Percentiles rank a stretch among this genome's conserved stretches.
These are phyloP conservation scores for Scomber colias DNA, from an alignment of 2,113 vertebrate genomes.

Conservation along the genomic window DNA sequence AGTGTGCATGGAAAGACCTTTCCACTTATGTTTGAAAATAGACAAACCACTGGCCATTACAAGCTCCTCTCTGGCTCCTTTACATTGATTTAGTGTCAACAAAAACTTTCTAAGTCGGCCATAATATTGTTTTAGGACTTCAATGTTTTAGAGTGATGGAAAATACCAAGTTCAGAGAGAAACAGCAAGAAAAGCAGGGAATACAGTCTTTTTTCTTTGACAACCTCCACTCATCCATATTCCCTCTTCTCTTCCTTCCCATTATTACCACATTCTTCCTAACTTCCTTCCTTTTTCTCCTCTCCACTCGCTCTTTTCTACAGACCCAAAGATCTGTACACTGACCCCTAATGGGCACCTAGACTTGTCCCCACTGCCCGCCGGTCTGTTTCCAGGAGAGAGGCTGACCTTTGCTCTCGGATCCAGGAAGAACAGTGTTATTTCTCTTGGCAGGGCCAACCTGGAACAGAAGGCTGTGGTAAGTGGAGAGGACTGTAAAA, in stretches of 20 bases:
- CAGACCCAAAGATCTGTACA: slow-evolving; percentile 93
- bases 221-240: slow-evolving; percentile 4
- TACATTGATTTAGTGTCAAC: slow-evolving; percentile 50
- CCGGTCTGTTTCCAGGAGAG: slow-evolving; percentile 89
- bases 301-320: background rate
- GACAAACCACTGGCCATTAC: slow-evolving; percentile 29
- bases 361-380: slow-evolving; percentile 86
- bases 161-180: slow-evolving; percentile 9
- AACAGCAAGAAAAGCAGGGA: slow-evolving; percentile 6
- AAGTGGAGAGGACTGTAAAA: slow-evolving; percentile 57
- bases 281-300: background rate
- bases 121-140: slow-evolving; percentile 52
- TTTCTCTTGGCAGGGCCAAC: slow-evolving; percentile 91
- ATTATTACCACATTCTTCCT: background rate
- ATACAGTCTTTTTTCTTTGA: slow-evolving; percentile 5
- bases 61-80: slow-evolving; percentile 32
- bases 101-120: slow-evolving; percentile 34
- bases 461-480: slow-evolving; percentile 91
- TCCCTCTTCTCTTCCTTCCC: background rate
- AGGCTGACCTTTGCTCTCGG: slow-evolving; percentile 87
- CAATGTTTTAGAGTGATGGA: slow-evolving; percentile 40
- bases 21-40: slow-evolving; percentile 19
- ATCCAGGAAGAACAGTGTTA: slow-evolving; percentile 94
- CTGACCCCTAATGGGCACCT: slow-evolving; percentile 97
- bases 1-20: slow-evolving; percentile 16